Conservation (phyloP, 1,140 invertebrate genomes). For the Pentalonia nigronervosa region DNA sequence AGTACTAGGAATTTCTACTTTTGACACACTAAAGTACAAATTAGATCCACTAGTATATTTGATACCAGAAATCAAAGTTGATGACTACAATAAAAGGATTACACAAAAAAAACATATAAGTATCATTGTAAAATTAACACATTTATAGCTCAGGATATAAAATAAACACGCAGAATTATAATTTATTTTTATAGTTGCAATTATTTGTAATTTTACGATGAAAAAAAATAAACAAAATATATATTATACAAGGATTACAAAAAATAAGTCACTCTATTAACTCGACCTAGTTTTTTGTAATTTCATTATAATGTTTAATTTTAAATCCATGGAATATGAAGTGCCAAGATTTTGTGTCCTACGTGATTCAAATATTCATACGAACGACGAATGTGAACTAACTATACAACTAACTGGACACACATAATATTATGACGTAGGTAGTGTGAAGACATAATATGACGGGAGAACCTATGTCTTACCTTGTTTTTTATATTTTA, state of each 20-base stretch:
- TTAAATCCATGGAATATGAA: not conserved
- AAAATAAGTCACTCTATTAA: not conserved
- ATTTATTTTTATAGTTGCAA: not conserved
- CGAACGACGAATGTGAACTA: no score
- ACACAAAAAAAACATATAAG: no score
- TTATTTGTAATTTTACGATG: not conserved
- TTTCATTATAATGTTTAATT: constrained; percentile 10
- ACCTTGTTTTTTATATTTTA: not conserved
- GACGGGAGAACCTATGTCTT: not conserved
- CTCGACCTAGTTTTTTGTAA: not conserved
- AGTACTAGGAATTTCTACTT: not conserved
- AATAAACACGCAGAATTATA: not conserved
- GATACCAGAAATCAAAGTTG: not conserved
- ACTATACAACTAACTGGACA: not conserved
- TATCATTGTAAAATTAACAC: no score
- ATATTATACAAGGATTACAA: not conserved
- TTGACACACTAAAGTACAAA: not conserved
- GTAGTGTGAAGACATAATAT: not conserved
- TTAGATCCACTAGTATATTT: not conserved
- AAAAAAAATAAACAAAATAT: not conserved
- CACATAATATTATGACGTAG: not conserved
- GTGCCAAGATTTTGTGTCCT: constrained; percentile 5
- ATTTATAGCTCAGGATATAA: not conserved
- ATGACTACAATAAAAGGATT: not conserved
- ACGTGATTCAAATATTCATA: not conserved